Evolutionary conservation across 2,113 vertebrate genomes (phyloP).

Genomic region (Pedionomus torquatus): DNA sequence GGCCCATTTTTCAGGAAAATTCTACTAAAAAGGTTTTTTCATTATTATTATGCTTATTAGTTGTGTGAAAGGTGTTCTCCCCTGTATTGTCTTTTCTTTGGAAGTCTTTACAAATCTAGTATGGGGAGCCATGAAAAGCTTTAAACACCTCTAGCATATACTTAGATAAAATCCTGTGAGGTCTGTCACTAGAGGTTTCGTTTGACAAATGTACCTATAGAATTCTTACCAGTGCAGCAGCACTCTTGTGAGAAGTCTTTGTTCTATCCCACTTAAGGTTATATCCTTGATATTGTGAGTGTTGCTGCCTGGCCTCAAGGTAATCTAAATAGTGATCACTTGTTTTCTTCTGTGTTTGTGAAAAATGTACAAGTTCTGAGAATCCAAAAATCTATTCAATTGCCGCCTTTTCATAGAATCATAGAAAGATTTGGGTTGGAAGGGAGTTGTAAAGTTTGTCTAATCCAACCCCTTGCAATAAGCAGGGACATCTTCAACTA

Average conservation of each 20-base stretch:
- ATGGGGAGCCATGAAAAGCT: neutral
- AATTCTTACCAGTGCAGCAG: neutral
- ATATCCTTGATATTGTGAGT: neutral
- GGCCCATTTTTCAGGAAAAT: neutral
- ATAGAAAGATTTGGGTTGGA: neutral
- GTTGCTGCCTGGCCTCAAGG: neutral
- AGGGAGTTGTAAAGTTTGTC: neutral
- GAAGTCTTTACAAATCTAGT: fast-evolving
- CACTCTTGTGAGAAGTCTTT: neutral
- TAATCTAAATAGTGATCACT: neutral
- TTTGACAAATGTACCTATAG: neutral
- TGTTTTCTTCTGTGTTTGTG: neutral
- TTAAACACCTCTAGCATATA: neutral
- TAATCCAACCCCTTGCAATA: fast-evolving
- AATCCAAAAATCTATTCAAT: neutral
- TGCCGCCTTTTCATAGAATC: neutral
- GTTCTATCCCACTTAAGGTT: neutral
- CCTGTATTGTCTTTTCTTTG: neutral
- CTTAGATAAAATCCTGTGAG: neutral
- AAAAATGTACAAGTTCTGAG: constrained; percentile 10
- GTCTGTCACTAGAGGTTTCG: neutral
- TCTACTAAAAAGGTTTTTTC: neutral
- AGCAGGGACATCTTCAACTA: neutral
- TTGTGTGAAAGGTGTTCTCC: neutral
- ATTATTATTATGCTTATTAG: neutral